Evolutionary conservation across 2,113 vertebrate genomes (phyloP).

Genomic region (Vanacampus margaritifer): DNA sequence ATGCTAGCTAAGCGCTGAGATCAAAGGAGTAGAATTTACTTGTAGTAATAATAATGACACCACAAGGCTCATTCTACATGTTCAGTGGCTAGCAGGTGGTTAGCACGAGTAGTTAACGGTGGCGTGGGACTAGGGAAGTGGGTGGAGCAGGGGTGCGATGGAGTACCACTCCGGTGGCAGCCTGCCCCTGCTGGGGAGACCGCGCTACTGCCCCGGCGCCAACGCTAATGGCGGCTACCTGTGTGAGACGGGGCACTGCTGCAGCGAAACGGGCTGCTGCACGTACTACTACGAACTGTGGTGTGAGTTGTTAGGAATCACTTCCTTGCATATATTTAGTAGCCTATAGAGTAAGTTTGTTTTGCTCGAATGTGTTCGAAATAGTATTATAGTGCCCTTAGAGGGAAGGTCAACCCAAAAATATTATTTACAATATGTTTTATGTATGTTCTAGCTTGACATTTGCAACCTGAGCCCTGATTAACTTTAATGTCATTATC

Average conservation of each 20-base stretch:
- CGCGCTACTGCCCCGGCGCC: constrained; percentile 83
- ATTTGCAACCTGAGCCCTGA: too few relatives aligned
- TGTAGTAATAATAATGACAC: constrained; percentile 38
- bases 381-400: too few relatives aligned
- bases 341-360: background rate
- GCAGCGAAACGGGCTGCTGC: constrained; percentile 91
- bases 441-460: too few relatives aligned
- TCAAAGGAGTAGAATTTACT: background rate
- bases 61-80: background rate
- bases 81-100: constrained; percentile 31
- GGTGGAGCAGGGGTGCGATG: constrained; percentile 65
- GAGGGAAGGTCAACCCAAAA: too few relatives aligned
- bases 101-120: constrained; percentile 39
- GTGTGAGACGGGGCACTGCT: constrained; percentile 94
- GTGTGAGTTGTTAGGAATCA: constrained; percentile 75
- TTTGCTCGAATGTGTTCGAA: too few relatives aligned
- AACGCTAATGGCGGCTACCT: constrained; percentile 84
- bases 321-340: background rate
- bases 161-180: constrained; percentile 78
- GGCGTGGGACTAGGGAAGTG: constrained; percentile 32
- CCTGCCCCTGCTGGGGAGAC: constrained; percentile 76
- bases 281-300: constrained; percentile 97
- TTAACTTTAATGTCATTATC: too few relatives aligned
- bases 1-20: background rate
- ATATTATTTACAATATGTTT: too few relatives aligned